These are phyloP conservation scores for Octodonta nipae DNA, from an alignment of 2,888 invertebrate species.

Conservation along the genomic window DNA sequence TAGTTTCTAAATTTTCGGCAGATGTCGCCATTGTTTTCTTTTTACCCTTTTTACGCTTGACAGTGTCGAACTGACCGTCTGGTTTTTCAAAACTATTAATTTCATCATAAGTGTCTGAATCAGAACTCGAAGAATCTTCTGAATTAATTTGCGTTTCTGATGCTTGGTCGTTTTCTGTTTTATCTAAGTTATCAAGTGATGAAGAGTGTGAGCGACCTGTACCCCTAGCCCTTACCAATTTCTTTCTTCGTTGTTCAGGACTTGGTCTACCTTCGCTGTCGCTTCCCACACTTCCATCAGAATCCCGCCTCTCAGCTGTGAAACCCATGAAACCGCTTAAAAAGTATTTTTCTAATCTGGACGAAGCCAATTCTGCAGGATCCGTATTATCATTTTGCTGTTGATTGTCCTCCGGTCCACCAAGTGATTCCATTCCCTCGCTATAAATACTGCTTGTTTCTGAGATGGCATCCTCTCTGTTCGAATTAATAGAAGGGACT, in stretches of 20 bases:
- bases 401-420: constrained; percentile 40
- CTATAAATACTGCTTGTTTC: constrained; percentile 79
- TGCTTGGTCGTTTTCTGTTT: constrained; percentile 30
- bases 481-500: constrained; percentile 37
- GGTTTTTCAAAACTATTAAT: constrained; percentile 54
- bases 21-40: constrained; percentile 46
- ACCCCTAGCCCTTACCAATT: constrained; percentile 66
- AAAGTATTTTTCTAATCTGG: constrained; percentile 80
- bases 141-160: constrained; percentile 42
- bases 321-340: constrained; percentile 75
- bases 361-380: constrained; percentile 66
- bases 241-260: constrained; percentile 72
- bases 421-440: constrained; percentile 63
- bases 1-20: constrained; percentile 48
- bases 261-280: constrained; percentile 81
- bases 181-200: constrained; percentile 62
- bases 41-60: constrained; percentile 71
- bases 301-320: constrained; percentile 60
- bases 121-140: constrained; percentile 48
- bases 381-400: constrained; percentile 36
- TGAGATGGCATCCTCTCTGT: constrained; percentile 52
- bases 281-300: constrained; percentile 79
- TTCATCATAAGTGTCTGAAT: constrained; percentile 59
- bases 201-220: constrained; percentile 72
- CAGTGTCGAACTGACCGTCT: constrained; percentile 67